Evolutionary conservation across 2,888 invertebrate genomes (phyloP), one percentile per base, ranked within the genome.

Genomic region (Nasonia oneida): DNA sequence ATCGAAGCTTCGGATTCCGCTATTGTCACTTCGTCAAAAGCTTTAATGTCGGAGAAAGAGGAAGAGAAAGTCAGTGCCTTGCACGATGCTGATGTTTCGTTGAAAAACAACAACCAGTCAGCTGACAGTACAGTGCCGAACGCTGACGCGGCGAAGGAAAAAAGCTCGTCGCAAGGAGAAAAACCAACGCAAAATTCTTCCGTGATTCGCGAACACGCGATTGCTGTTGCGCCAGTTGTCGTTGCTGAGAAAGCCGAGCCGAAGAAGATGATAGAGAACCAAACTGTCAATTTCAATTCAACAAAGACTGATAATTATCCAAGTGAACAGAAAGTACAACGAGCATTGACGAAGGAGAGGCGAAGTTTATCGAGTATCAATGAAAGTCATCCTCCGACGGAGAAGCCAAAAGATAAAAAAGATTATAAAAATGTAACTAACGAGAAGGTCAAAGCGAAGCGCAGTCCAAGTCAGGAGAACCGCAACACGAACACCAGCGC

Each of bases 271-370:
- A 12, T 29, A 39, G 53, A 75, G 14, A 74, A 67, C 29, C 39
- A 23, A 47, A 50, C 71, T 64, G 85, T 83, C 83, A 82, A 85
- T 85, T 82, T 64, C 73, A 84, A 70, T 73, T 12, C 50, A 81
- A 61, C 42, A 39, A 85, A 87, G 85, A 85, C 83, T 83, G 87
- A 87, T 80, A 53, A 84, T 53, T 39, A 83, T 29, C 76, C 82
- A 61, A 85, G 39, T 70, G 77, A 85, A 81, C 80, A 33, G 39
- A 87, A 80, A 87, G 85, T 85, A 87, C 86, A 80, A 86, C 64
- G 82, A 61, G 57, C 75, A 6, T 23, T 79, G 37, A 37, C n/a
- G 18, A 18, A 8, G 33, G 74, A 53, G 50, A 82, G 23, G 53
- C 64, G 18, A n/a, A 77, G 53, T 61, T 15, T 33, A 47, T 37